A percentile compares a stretch with the other conserved stretches of the same genome.
These are phyloP conservation scores for Drosophila pandora DNA, from an alignment of 1,140 invertebrate genomes.

Conservation along the genomic window DNA sequence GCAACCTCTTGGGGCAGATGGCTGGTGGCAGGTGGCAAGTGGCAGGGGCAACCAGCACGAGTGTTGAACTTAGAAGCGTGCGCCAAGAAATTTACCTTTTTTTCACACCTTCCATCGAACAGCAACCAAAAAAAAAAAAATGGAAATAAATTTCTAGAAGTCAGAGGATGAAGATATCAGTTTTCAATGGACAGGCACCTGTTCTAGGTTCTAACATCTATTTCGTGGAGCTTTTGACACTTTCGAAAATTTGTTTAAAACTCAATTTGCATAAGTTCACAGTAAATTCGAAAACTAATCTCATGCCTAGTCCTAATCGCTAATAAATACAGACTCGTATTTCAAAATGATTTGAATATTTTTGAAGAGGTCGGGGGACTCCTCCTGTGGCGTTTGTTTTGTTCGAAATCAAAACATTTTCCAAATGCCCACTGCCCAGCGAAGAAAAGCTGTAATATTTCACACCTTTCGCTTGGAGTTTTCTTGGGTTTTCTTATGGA, in stretches of 20 bases:
- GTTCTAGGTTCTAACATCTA: constrained; percentile 8
- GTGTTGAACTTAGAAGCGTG: constrained; percentile 71
- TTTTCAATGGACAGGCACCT: constrained; percentile 52
- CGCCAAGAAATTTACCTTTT: constrained; percentile 48
- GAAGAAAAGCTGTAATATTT: constrained; percentile 47
- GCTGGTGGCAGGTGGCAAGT: neutral
- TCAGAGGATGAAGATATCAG: constrained; percentile 61
- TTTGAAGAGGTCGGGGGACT: constrained; percentile 53
- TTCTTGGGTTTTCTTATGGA: neutral
- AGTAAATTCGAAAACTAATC: constrained; percentile 73
- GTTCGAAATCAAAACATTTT: constrained; percentile 80
- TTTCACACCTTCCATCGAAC: constrained; percentile 68
- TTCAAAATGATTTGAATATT: constrained; percentile 78
- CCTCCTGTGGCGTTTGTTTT: constrained; percentile 69
- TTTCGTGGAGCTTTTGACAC: constrained; percentile 56
- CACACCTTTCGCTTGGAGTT: constrained; percentile 28
- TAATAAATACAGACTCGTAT: constrained; percentile 81
- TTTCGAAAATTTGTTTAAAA: constrained; percentile 69
- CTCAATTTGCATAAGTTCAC: constrained; percentile 75
- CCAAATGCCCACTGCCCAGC: constrained; percentile 23
- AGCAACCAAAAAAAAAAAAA: neutral
- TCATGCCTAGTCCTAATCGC: constrained; percentile 57
- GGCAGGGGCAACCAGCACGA: constrained; percentile 32
- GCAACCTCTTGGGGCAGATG: neutral
- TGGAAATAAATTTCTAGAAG: constrained; percentile 38